A percentile compares a stretch with the other conserved stretches of the same genome.
Evolutionary conservation across 2,113 vertebrate species (phyloP).

Genomic region (Ciconia maguari): DNA sequence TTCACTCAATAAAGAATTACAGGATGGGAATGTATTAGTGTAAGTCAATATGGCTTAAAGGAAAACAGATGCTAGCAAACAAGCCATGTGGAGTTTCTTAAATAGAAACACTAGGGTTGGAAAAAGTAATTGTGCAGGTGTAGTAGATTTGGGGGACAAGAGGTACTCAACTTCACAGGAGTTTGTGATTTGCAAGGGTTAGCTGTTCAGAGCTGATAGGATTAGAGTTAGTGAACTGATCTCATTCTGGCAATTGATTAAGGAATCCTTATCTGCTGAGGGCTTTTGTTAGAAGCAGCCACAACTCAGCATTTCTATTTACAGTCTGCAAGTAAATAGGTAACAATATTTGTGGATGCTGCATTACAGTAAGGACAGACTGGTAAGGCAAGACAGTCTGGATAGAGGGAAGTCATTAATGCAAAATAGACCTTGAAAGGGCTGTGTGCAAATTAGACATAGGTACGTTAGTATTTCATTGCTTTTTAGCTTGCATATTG

Average conservation of each 20-base stretch:
- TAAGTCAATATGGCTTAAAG: background rate
- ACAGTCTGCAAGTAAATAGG: background rate
- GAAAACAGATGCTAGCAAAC: background rate
- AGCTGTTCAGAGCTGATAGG: background rate
- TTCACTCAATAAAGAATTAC: background rate
- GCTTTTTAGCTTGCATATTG: background rate
- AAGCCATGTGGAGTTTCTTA: background rate
- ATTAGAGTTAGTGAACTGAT: background rate
- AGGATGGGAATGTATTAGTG: background rate
- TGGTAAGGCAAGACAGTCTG: background rate
- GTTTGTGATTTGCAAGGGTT: background rate
- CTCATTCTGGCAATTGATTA: background rate
- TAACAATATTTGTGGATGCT: background rate
- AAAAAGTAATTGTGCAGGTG: background rate
- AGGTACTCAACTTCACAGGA: background rate
- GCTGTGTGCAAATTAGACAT: background rate
- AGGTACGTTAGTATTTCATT: background rate
- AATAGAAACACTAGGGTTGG: background rate
- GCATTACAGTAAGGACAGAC: background rate
- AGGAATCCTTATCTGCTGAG: background rate
- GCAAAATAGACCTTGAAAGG: background rate
- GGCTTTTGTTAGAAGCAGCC: background rate
- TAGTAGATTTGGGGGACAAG: background rate
- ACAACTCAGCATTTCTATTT: background rate
- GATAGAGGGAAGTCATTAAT: background rate